Percentiles rank a stretch among this genome's conserved stretches.
Evolutionary conservation across 2,113 vertebrate genomes (phyloP).

Genomic region (Mastomys coucha): DNA sequence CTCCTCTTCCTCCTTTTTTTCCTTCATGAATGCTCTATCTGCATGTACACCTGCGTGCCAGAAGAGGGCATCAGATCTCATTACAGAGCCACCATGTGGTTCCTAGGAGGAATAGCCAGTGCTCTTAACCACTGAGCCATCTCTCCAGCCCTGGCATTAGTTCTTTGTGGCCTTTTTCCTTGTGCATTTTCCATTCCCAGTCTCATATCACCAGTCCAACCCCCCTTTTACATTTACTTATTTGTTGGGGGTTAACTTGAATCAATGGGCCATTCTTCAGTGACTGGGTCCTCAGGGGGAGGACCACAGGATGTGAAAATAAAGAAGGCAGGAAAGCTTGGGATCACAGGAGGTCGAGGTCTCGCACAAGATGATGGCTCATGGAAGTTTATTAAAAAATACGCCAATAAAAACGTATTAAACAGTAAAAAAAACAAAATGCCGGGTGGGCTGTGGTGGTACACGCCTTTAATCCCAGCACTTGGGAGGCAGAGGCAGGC

Average conservation of each 20-base stretch:
- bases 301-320: background rate
- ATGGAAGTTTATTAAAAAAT: background rate
- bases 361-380: background rate
- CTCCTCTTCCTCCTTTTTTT: too few species aligned
- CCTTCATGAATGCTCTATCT: too few species aligned
- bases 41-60: too few species aligned
- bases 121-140: too few species aligned
- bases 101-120: too few species aligned
- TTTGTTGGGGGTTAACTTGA: background rate
- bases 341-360: background rate
- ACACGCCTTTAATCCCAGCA: too few species aligned
- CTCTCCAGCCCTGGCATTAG: background rate
- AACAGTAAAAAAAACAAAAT: too few species aligned
- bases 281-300: background rate
- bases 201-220: background rate
- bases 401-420: too few species aligned
- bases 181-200: background rate
- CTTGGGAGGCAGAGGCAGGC: too few species aligned
- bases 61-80: too few species aligned
- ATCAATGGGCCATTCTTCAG: background rate
- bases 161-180: background rate
- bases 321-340: background rate
- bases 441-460: too few species aligned
- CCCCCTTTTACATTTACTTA: background rate
- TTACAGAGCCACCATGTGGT: too few species aligned